phyloP scores from a whole-genome alignment of 2,888 invertebrate genomes.

The Aspidiotus destructor region DNA sequence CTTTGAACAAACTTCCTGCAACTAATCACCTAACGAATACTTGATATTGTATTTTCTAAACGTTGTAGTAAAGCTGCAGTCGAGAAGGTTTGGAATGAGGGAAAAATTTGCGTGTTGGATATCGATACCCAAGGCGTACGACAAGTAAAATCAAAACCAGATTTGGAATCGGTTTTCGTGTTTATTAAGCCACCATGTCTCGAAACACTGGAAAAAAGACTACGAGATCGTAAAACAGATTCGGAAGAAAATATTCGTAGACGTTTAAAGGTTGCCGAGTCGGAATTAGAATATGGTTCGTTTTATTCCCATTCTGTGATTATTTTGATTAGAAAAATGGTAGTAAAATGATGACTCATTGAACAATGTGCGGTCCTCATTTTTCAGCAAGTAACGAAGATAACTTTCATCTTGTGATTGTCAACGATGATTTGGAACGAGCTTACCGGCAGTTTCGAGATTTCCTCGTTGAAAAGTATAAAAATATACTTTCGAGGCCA shows the following conservation, averaged over 20 bases:
- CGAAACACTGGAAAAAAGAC: constrained; percentile 61
- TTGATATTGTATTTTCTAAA: neutral
- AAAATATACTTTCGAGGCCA: constrained; percentile 13
- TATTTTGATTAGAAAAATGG: neutral
- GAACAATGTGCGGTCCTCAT: constrained; percentile 30
- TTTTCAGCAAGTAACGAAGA: constrained; percentile 51
- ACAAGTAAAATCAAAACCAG: constrained; percentile 63
- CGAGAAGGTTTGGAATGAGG: constrained; percentile 62
- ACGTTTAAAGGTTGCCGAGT: constrained; percentile 64
- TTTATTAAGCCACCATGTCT: constrained; percentile 89
- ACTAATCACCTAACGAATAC: neutral
- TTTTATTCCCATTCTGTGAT: constrained; percentile 1
- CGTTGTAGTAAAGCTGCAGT: constrained; percentile 50
- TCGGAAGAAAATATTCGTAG: constrained; percentile 71
- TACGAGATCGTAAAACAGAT: constrained; percentile 76
- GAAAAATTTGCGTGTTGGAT: constrained; percentile 85
- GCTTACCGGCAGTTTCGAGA: constrained; percentile 66
- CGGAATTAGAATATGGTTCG: constrained; percentile 76
- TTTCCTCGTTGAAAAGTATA: constrained; percentile 49
- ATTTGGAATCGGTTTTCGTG: constrained; percentile 72
- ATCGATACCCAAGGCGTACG: constrained; percentile 90
- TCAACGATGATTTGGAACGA: constrained; percentile 70
- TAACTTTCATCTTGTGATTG: constrained; percentile 72
- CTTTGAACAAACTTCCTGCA: neutral
- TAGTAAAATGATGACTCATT: neutral